Base-by-base conservation (phyloP, 2,113 vertebrate species). In the Brachypodius melanocephalos region DNA sequence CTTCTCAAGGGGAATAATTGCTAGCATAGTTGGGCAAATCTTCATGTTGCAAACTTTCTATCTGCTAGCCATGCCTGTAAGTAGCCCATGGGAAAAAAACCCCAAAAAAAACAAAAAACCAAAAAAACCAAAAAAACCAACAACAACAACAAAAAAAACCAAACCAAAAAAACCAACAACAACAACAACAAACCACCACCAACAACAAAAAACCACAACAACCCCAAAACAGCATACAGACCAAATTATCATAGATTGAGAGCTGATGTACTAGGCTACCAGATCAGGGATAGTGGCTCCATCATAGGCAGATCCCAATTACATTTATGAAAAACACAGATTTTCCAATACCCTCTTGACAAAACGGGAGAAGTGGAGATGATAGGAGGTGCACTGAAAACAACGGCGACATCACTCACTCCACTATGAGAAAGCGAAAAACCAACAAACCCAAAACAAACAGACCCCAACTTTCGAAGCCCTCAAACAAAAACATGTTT, bases 371-470 rank as follows among this genome's bases (percentile, higher is more conserved):
- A 34, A 74, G 24, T 8, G 16, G 18, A 9, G 4, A 32, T 12
- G 5, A 28, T 2, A 28, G 12, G 31, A 3, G 3, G 5, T 19
- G 26, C 14, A 61, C 14, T 14, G 46, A 69, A 46, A 73, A 38
- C 17, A 43, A 55, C 52, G 16, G 5, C 29, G 51, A 14, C 1
- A 4, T 18, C 28, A 72, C 2, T 14, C 3, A 8, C 25, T 5
- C 6, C 14, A 16, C 6, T 8, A 0, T 1, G 26, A 49, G 32
- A 11, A 12, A 49, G n/a, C 2, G 3, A 55, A 40, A 77, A 46
- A 11, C 14, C 21, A 43, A 36, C 26, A 63, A 46, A 46, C 2
- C 5, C 22, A n/a, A 54, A 45, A 1, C 3, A 45, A 81, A 25
- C 26, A 3, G n/a, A 34, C n/a, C n/a, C n/a, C 55, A 16, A 25